Conservation (phyloP, 2,113 vertebrate genomes). For the Paradisaea rubra region DNA sequence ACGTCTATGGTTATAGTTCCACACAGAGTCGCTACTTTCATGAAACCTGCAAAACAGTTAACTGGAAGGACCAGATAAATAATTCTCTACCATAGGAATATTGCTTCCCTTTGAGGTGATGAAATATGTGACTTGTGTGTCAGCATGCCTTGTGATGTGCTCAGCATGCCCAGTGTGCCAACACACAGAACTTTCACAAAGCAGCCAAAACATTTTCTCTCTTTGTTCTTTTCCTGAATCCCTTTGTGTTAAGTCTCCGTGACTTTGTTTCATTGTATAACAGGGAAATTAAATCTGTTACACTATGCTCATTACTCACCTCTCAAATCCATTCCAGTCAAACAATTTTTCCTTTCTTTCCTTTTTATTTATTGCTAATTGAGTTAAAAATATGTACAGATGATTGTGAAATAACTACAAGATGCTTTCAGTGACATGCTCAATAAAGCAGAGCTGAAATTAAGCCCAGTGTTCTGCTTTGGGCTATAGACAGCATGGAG, state of each 20-base stretch:
- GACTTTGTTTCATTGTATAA: slow-evolving; percentile 45
- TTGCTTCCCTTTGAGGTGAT: slow-evolving; percentile 12
- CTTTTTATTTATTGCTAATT: slow-evolving; percentile 33
- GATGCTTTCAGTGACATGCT: background rate
- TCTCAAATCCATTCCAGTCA: slow-evolving; percentile 30
- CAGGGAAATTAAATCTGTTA: slow-evolving; percentile 58
- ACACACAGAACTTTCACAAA: slow-evolving; percentile 24
- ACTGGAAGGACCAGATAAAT: background rate
- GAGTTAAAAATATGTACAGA: slow-evolving; percentile 15
- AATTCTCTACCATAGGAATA: background rate
- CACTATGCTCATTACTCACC: slow-evolving; percentile 39
- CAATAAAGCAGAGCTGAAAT: slow-evolving; percentile 38
- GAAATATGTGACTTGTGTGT: background rate
- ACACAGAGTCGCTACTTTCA: background rate
- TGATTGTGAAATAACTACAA: slow-evolving; percentile 2
- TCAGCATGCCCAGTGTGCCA: slow-evolving; percentile 25
- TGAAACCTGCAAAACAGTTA: background rate
- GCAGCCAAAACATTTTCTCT: slow-evolving; percentile 42
- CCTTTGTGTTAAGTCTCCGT: slow-evolving; percentile 46
- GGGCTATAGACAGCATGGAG: slow-evolving; percentile 37
- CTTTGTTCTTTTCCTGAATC: slow-evolving; percentile 49
- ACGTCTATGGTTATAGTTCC: background rate
- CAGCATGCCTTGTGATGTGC: background rate
- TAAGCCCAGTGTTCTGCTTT: slow-evolving; percentile 26
- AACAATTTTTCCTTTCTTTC: background rate